Percentiles rank a stretch among this genome's conserved stretches.
phyloP scores from a whole-genome alignment of 2,888 invertebrate genomes.

The Neoascia interrupta region DNA sequence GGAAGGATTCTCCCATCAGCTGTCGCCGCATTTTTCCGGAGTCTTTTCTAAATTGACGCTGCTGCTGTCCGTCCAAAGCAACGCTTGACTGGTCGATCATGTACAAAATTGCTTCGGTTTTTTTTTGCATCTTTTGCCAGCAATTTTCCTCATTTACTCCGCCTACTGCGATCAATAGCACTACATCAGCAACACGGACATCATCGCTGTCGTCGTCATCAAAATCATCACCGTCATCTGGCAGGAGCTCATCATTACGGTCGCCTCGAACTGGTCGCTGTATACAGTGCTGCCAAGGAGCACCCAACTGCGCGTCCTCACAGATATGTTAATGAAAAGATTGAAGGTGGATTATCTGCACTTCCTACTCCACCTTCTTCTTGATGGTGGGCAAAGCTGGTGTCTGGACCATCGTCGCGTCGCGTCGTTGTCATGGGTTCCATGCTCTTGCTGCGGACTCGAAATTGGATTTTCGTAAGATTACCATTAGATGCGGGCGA shows the following conservation, averaged over 20 bases:
- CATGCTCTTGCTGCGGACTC: too few species aligned
- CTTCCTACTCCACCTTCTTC: constrained; percentile 63
- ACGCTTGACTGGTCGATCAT: constrained; percentile 66
- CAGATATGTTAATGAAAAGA: constrained; percentile 69
- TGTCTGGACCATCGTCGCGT: too few species aligned
- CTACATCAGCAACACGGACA: constrained; percentile 39
- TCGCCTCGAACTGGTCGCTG: constrained; percentile 7
- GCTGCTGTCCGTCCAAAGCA: constrained; percentile 56
- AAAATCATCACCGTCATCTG: constrained; percentile 30
- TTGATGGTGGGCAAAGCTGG: too few species aligned
- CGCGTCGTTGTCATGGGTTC: too few species aligned
- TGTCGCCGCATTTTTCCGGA: too few species aligned
- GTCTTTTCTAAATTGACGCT: too few species aligned
- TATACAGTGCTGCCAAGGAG: neutral
- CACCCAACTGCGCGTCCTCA: constrained; percentile 5
- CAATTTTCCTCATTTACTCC: constrained; percentile 61
- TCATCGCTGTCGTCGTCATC: constrained; percentile 35
- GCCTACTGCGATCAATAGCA: constrained; percentile 45
- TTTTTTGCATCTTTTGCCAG: constrained; percentile 10
- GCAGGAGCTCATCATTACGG: constrained; percentile 51
- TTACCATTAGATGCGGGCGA: constrained; percentile 61
- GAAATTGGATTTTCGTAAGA: constrained; percentile 66
- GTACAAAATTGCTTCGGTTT: constrained; percentile 60
- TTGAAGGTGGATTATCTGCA: constrained; percentile 67
- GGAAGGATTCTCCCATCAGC: constrained; percentile 39